phyloP scores from a whole-genome alignment of 2,113 vertebrate species.

The Sterna hirundo region DNA sequence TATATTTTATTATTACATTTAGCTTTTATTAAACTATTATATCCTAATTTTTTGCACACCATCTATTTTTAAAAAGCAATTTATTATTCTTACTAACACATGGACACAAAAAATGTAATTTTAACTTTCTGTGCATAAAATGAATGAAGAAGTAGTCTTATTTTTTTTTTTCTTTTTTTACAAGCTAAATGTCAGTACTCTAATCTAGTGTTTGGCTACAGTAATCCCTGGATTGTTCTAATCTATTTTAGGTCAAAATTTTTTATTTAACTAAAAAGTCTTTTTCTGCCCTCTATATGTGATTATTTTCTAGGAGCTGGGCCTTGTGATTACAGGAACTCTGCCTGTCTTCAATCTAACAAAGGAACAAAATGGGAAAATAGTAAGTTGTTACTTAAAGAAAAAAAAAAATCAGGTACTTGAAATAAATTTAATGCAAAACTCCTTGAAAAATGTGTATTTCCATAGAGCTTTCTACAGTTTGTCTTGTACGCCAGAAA shows the following conservation, averaged over 20 bases:
- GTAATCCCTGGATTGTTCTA: background rate
- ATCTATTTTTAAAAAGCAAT: background rate
- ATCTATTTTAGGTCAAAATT: background rate
- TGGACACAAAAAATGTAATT: background rate
- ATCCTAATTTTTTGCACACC: background rate
- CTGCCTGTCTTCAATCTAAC: constrained; percentile 93
- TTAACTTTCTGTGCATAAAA: background rate
- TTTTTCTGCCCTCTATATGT: background rate
- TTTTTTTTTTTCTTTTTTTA: background rate
- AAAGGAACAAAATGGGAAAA: constrained; percentile 71
- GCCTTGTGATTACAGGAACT: constrained; percentile 91
- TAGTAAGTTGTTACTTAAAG: constrained; percentile 41
- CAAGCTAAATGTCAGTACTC: background rate
- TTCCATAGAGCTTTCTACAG: background rate
- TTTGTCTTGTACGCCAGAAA: background rate
- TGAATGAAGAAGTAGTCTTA: background rate
- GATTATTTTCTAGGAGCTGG: constrained; percentile 80
- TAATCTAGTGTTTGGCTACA: background rate
- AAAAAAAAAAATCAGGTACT: background rate
- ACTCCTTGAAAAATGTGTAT: background rate
- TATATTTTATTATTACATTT: background rate
- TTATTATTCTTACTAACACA: background rate
- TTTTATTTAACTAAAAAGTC: background rate
- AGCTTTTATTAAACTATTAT: background rate
- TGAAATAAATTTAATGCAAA: background rate